Evolutionary conservation across 1,140 invertebrate genomes (phyloP).

Genomic region (Camponotus vicinus): DNA sequence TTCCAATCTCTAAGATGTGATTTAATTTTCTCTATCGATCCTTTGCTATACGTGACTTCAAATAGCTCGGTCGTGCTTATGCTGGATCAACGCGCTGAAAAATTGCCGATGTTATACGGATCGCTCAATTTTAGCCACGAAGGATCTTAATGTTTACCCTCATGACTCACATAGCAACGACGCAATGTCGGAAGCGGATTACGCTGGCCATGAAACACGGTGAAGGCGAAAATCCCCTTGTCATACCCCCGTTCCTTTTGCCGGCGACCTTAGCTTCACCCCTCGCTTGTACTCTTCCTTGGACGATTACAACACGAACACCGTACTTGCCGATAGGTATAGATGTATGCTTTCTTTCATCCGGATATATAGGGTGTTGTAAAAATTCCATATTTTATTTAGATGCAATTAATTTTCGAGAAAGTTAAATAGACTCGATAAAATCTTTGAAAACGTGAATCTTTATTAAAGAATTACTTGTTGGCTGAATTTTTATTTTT

Average conservation of each 20-base stretch:
- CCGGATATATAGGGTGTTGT: neutral
- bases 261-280: conserved; percentile 20
- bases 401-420: neutral
- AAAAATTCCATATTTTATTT: neutral
- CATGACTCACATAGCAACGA: conserved; percentile 43
- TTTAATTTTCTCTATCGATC: neutral
- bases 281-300: conserved; percentile 19
- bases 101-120: conserved; percentile 1
- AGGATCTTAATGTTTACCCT: conserved; percentile 22
- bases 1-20: neutral
- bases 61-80: neutral
- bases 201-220: conserved; percentile 39
- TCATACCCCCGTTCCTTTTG: neutral
- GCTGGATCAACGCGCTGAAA: neutral
- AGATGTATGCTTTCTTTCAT: conserved; percentile 4
- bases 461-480: neutral
- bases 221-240: conserved; percentile 46
- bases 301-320: conserved; percentile 7
- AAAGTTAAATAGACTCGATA: neutral
- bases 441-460: neutral
- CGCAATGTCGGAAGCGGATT: conserved; percentile 34
- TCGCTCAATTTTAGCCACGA: conserved; percentile 24
- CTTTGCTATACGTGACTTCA: neutral
- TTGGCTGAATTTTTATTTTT: neutral
- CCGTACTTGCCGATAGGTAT: neutral